Evolutionary conservation across 2,113 vertebrate species (phyloP).

Genomic region (Coracopsis vasa): DNA sequence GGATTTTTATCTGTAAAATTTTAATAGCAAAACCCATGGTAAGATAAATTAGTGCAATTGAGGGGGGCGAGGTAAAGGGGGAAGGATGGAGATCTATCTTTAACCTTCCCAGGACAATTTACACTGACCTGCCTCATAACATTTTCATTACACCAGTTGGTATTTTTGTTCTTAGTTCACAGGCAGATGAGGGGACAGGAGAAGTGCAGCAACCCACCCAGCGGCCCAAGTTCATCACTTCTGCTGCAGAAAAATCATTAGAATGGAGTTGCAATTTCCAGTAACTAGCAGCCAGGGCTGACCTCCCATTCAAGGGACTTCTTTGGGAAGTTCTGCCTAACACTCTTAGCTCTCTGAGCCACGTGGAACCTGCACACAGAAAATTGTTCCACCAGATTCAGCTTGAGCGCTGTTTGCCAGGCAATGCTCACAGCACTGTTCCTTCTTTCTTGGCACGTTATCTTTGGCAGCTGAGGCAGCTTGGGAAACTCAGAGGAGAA

Average conservation of each 20-base stretch:
- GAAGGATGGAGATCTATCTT: not conserved
- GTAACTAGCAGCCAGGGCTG: not conserved
- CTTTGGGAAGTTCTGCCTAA: not conserved
- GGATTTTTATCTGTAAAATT: not conserved
- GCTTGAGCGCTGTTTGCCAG: not conserved
- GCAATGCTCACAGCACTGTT: not conserved
- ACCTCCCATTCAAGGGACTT: not conserved
- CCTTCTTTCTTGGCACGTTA: not conserved
- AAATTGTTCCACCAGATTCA: not conserved
- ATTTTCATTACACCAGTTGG: not conserved
- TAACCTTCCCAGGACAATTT: not conserved
- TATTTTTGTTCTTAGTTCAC: not conserved
- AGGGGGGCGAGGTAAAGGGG: not conserved
- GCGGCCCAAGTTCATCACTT: not conserved
- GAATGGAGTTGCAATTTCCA: not conserved
- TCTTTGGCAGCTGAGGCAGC: not conserved
- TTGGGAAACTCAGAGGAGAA: not conserved
- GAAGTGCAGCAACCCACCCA: not conserved
- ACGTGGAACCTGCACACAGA: not conserved
- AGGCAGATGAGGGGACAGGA: not conserved
- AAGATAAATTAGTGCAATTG: not conserved
- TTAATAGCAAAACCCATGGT: not conserved
- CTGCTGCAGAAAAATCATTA: not conserved
- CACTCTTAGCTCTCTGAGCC: not conserved
- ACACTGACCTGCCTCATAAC: not conserved